These are phyloP conservation scores for Standfussiana lucernea DNA, from an alignment of 2,888 invertebrate genomes.

Conservation along the genomic window DNA sequence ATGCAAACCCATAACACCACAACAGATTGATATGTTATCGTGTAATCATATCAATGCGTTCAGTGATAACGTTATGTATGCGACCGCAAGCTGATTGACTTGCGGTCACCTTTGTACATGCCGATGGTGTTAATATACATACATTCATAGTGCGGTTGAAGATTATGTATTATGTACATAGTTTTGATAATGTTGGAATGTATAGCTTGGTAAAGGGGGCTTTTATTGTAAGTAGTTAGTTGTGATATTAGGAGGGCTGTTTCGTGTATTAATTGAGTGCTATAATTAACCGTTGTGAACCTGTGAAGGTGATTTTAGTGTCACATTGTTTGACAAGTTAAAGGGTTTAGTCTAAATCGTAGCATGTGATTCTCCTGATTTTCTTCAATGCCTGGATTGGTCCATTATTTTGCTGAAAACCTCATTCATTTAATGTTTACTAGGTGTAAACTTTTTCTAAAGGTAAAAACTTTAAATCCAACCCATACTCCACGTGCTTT, in stretches of 20 bases:
- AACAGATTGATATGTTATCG: conserved; percentile 50
- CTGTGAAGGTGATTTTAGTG: too few relatives aligned
- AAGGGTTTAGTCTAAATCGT: not conserved
- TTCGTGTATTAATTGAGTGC: not conserved
- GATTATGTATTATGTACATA: conserved; percentile 5
- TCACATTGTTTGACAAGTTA: not conserved
- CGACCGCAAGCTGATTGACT: conserved; percentile 71
- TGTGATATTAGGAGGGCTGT: not conserved
- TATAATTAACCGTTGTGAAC: not conserved
- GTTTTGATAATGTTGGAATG: conserved; percentile 21
- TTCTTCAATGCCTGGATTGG: not conserved
- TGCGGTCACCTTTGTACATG: conserved; percentile 66
- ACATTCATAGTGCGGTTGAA: conserved; percentile 35
- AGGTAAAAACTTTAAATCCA: too few relatives aligned
- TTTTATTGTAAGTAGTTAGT: conserved; percentile 9
- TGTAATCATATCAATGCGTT: conserved; percentile 48
- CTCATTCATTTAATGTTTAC: not conserved
- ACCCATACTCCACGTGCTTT: not conserved
- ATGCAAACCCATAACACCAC: not conserved
- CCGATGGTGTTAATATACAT: conserved; percentile 39
- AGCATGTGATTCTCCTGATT: not conserved
- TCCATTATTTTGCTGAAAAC: not conserved
- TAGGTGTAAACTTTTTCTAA: too few relatives aligned
- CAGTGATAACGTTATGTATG: conserved; percentile 56
- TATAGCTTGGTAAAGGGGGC: not conserved